Base-by-base conservation (phyloP, 1,140 invertebrate genomes). In the Leptopilina boulardi region DNA sequence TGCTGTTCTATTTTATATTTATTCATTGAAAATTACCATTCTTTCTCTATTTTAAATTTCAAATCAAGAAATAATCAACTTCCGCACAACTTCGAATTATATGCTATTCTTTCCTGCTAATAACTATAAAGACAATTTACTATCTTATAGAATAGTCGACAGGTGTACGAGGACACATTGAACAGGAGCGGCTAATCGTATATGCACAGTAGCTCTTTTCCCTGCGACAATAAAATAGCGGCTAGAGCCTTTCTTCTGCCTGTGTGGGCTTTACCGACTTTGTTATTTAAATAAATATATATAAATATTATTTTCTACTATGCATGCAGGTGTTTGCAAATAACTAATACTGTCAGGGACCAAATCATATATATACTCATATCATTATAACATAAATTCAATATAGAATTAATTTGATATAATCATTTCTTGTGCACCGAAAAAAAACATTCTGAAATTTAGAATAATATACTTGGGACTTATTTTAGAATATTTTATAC, bases 211-310 rank as follows among this genome's bases (percentile, higher is more conserved):
- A 82, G 83, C 84, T 86, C 84, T 83, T 87, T 87, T 85, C 76
- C 79, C 82, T 38, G n/a, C n/a, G 83, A 82, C 86, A 82, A 87
- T 89, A 90, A 89, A 90, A 89, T 86, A 83, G 82, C 84, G 82
- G 80, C 82, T 83, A 84, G 86, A 83, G 84, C 84, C 83, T 80
- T 81, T 79, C 77, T 78, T 75, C 79, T 81, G 79, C 80, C 26
- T 84, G 86, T 85, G 83, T 85, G 83, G 81, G 84, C 79, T 15
- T 8, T 66, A n/a, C 15, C 26, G 59, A 30, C 13, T 6, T 66
- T n/a, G 13, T 30, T 11, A 66, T 66, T 30, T n/a, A n/a, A n/a
- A n/a, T n/a, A n/a, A n/a, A n/a, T n/a, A n/a, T n/a, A n/a, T 66
- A 66, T 66, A 13, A 10, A 15, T 54, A 19, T 0, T 54, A 66